phyloP scores from a whole-genome alignment of 2,888 invertebrate species.

The Drosophila lacicola region DNA sequence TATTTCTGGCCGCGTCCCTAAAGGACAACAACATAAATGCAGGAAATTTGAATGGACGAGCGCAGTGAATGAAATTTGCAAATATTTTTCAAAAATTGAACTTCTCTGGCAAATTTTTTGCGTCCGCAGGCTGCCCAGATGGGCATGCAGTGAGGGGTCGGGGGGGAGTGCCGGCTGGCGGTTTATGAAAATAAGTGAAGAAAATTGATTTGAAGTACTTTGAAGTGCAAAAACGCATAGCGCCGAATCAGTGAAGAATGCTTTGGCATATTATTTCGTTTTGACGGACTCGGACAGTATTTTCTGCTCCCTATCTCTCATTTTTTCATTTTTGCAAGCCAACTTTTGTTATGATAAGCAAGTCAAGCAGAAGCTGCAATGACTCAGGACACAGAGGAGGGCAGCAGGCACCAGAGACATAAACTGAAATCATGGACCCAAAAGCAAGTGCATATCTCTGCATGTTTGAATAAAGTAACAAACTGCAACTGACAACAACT shows the following conservation, averaged over 20 bases:
- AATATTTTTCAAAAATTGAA: slow-evolving; percentile 83
- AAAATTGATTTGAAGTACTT: slow-evolving; percentile 82
- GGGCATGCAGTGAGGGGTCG: background rate
- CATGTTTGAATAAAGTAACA: slow-evolving; percentile 64
- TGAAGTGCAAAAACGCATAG: slow-evolving; percentile 80
- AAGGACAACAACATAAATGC: slow-evolving; percentile 79
- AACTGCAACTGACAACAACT: slow-evolving; percentile 35
- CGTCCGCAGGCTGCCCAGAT: slow-evolving; percentile 47
- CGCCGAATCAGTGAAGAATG: slow-evolving; percentile 78
- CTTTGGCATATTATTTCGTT: slow-evolving; percentile 78
- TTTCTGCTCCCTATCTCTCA: background rate
- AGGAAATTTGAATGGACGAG: slow-evolving; percentile 83
- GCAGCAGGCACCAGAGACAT: background rate
- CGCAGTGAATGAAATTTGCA: slow-evolving; percentile 82
- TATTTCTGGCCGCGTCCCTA: slow-evolving; percentile 54
- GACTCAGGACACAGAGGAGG: slow-evolving; percentile 4
- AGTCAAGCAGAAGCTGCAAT: slow-evolving; percentile 68
- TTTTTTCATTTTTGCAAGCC: slow-evolving; percentile 13
- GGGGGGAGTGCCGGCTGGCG: slow-evolving; percentile 53
- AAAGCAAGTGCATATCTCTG: slow-evolving; percentile 48
- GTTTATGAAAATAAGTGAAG: slow-evolving; percentile 78
- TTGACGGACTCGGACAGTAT: slow-evolving; percentile 46
- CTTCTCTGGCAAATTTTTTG: slow-evolving; percentile 80
- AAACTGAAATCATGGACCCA: slow-evolving; percentile 12
- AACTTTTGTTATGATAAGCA: slow-evolving; percentile 79